Base-by-base conservation (phyloP, 1,140 invertebrate genomes). In the Drosophila quadrilineata region DNA sequence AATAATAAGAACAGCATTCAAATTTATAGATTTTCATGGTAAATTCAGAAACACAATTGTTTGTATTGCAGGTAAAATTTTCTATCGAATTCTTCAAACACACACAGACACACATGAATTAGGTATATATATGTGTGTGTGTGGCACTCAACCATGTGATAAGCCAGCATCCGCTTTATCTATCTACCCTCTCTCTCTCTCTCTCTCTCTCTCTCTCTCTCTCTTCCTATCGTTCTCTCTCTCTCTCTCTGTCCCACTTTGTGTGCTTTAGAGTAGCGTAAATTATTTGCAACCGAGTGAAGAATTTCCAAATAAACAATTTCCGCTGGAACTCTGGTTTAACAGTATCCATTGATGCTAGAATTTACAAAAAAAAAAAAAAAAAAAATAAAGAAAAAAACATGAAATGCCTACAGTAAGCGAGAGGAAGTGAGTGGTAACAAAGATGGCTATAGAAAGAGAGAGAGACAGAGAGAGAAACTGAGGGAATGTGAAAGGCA, bases 231-330 rank as follows among this genome's bases (percentile, higher is more conserved):
- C 0, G 6, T 19, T 35, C 40, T 31, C 12, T 19, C 9, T 40
- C 19, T n/a, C 26, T 14, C 28, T 45, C 12, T 12, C 16, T 21
- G n/a, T 41, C 12, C 10, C 21, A 49, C 33, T n/a, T n/a, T n/a
- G n/a, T n/a, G 16, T 21, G 19, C 10, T 19, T 43, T 17, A 2
- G 10, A 14, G 41, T 45, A 58, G 17, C 24, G 46, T 66, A 54
- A 62, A 67, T 62, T 62, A 67, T 67, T 53, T 67, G 58, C 65
- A 63, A 46, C 58, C 28, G 43, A 56, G 58, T 68, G 50, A 68
- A 50, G 65, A 68, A 68, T 63, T 56, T 68, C 65, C 58, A 54
- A 68, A 63, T 68, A 68, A 68, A 68, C 50, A 63, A 68, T 68
- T 56, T 67, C 64, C 64, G 58, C 21, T 62, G 26, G 8, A 67